Conservation (phyloP, 2,888 invertebrate genomes). For the Torymus tubicola region DNA sequence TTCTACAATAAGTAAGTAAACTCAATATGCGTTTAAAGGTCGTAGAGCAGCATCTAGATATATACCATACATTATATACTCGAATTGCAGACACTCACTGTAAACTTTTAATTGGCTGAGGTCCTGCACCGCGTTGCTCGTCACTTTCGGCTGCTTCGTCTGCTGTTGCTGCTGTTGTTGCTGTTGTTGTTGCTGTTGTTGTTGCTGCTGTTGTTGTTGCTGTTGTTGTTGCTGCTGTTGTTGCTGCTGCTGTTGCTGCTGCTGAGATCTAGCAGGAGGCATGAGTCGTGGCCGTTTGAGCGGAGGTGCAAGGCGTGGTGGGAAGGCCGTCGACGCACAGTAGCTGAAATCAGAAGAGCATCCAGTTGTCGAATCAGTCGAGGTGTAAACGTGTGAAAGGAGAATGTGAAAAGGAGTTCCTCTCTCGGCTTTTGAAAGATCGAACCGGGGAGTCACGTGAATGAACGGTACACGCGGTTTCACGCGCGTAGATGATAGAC, state of each 20-base stretch:
- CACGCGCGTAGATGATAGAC: too few relatives aligned
- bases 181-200: conserved; percentile 69
- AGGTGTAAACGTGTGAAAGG: too few relatives aligned
- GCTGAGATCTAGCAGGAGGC: conserved; percentile 76
- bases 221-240: conserved; percentile 58
- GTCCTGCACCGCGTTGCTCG: conserved; percentile 73
- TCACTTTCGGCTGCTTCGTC: conserved; percentile 49
- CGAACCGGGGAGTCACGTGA: too few relatives aligned
- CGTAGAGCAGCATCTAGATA: background rate
- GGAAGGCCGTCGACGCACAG: conserved; percentile 80
- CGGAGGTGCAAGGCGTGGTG: conserved; percentile 80
- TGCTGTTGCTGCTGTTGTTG: conserved; percentile 59
- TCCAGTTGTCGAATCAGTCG: conserved; percentile 17
- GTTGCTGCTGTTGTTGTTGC: conserved; percentile 53
- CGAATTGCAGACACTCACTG: conserved; percentile 77
- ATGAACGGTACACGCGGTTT: too few relatives aligned
- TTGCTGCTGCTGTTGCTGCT: conserved; percentile 70
- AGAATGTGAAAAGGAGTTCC: too few relatives aligned
- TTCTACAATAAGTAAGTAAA: conserved; percentile 54
- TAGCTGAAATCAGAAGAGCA: conserved; percentile 76
- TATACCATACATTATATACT: background rate
- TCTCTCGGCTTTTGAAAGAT: too few relatives aligned
- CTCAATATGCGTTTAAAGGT: conserved; percentile 52
- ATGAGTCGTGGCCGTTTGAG: conserved; percentile 81
- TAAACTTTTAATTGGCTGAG: conserved; percentile 82